A percentile compares a stretch with the other conserved stretches of the same genome.
Evolutionary conservation across 2,888 invertebrate species (phyloP).

Genomic region (Zygaena filipendulae): DNA sequence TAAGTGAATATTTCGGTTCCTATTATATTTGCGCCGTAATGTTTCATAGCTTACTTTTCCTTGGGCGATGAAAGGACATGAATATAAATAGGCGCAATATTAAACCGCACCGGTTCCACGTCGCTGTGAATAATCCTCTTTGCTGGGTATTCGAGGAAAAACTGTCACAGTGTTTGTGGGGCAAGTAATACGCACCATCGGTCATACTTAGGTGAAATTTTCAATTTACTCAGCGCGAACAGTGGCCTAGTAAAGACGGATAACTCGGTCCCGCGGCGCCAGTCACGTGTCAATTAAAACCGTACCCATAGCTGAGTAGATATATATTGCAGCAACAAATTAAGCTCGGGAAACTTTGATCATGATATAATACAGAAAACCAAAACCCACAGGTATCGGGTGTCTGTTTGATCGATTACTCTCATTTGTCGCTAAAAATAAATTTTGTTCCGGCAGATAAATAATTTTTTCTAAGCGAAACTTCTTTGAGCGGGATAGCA

Average conservation of each 20-base stretch:
- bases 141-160: constrained; percentile 47
- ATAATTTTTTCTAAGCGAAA: no score
- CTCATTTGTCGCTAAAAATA: no score
- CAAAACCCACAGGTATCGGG: no score
- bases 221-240: constrained; percentile 55
- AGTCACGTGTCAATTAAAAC: constrained; percentile 35
- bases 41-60: constrained; percentile 39
- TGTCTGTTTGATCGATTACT: no score
- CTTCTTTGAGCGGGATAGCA: no score
- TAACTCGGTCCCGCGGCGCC: constrained; percentile 34
- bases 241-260: constrained; percentile 56
- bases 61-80: constrained; percentile 42
- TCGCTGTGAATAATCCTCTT: constrained; percentile 56
- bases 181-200: constrained; percentile 61
- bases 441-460: no score
- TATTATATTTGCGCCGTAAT: constrained; percentile 41
- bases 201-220: constrained; percentile 65
- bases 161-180: constrained; percentile 50
- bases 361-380: no score
- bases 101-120: constrained; percentile 47
- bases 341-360: no score
- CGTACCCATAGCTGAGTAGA: no score
- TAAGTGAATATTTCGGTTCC: constrained; percentile 55
- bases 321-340: no score
- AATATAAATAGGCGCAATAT: constrained; percentile 63